Conservation (phyloP, 2,888 invertebrate genomes). For the Tetheella fluctuosa region DNA sequence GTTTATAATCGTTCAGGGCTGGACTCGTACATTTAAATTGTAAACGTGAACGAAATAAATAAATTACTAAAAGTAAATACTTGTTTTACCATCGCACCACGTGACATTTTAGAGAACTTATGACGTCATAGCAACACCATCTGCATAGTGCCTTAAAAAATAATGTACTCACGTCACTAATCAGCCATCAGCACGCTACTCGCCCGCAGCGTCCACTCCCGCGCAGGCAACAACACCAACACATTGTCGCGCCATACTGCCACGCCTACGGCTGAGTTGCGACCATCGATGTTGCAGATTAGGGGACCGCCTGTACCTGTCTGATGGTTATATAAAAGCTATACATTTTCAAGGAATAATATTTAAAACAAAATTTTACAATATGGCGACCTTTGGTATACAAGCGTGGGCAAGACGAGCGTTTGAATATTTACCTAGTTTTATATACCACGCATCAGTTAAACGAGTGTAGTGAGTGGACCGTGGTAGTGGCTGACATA, state of each 20-base stretch:
- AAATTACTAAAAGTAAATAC: constrained; percentile 33
- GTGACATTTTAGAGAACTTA: constrained; percentile 10
- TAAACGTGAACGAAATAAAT: constrained; percentile 35
- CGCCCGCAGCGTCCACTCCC: constrained; percentile 54
- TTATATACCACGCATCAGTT: too few relatives aligned
- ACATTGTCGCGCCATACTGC: constrained; percentile 64
- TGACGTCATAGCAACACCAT: not conserved
- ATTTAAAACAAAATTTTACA: too few relatives aligned
- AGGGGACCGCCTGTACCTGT: constrained; percentile 71
- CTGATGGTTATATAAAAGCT: constrained; percentile 37
- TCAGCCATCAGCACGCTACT: constrained; percentile 33
- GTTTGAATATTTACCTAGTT: too few relatives aligned
- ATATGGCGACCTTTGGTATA: too few relatives aligned
- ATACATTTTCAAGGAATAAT: too few relatives aligned
- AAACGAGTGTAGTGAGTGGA: too few relatives aligned
- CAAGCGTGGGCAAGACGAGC: too few relatives aligned
- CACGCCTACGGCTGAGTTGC: constrained; percentile 55
- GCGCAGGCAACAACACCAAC: constrained; percentile 55
- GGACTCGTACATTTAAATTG: constrained; percentile 40
- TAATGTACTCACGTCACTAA: not conserved
- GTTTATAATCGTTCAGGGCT: constrained; percentile 33
- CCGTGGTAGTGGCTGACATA: too few relatives aligned
- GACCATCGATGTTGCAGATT: constrained; percentile 53
- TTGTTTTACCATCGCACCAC: constrained; percentile 16
- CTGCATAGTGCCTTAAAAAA: too few relatives aligned